Base-by-base conservation (phyloP, 2,888 invertebrate species). In the Dysmachus trigonus region DNA sequence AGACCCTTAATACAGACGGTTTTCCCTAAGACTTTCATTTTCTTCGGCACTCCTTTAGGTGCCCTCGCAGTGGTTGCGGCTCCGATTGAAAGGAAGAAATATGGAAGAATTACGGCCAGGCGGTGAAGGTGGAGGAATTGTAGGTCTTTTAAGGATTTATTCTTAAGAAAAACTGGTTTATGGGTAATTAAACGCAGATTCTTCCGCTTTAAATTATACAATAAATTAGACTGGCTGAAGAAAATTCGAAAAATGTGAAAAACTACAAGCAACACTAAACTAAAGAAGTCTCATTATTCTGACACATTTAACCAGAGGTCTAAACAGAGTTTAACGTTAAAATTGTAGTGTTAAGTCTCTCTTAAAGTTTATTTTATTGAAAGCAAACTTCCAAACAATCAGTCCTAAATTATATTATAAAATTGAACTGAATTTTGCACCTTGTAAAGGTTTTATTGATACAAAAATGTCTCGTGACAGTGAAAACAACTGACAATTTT, bases 1-100 rank as follows among this genome's bases (percentile, higher is more conserved):
- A 30, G 77, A 35, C 22, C 5, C 41, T 62, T 82, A 82, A 51
- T 82, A 8, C 22, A 41, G 27, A 72, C 38, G 72, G 72, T 41
- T 83, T 83, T 22, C 62, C 83, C 22, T 83, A 41, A 72, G 72
- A 72, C 83, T 83, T 83, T 83, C 83, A 38, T 72, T 83, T 83
- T 83, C 41, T 30, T 71, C 38, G n/a, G 83, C 38, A 38, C 15
- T 30, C 35, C 13, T 22, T 27, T n/a, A 15, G 38, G 38, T 15
- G 6, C 62, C 62, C 30, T 72, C 41, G 22, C 38, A 35, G 71
- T 41, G 27, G 53, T 41, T 38, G 38, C 71, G 83, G 72, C 72
- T 83, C n/a, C 15, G 30, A 15, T 35, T 83, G 83, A 83, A 71
- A 83, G 83, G 72, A 72, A 38, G 18, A 62, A 82, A 82, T 82